Conservation (phyloP, 2,888 invertebrate genomes). For the Dryadula phaetusa region DNA sequence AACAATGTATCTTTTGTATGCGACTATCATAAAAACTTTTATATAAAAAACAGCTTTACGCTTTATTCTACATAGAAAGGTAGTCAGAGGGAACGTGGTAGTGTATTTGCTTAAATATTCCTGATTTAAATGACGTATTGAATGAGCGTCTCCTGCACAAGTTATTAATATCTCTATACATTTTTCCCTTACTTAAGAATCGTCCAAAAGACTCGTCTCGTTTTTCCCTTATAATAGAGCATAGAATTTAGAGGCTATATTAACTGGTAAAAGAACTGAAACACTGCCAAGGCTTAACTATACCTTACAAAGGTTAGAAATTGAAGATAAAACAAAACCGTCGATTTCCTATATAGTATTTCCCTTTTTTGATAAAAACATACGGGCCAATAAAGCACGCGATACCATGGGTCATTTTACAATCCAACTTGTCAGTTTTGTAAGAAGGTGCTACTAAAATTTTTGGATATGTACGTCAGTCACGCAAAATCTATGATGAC, state of each 20-base stretch:
- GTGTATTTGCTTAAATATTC: constrained; percentile 95
- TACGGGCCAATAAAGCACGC: constrained; percentile 96
- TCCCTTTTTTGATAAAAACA: constrained; percentile 95
- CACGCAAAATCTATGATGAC: constrained; percentile 82
- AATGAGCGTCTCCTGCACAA: constrained; percentile 97
- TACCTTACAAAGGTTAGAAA: constrained; percentile 68
- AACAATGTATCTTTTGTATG: constrained; percentile 14
- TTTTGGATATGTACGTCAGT: constrained; percentile 86
- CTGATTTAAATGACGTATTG: constrained; percentile 95
- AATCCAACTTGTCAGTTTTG: constrained; percentile 90
- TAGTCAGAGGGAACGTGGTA: no score
- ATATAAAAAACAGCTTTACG: no score
- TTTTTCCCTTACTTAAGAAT: constrained; percentile 90
- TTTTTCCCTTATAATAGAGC: constrained; percentile 77
- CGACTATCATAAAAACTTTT: constrained; percentile 9
- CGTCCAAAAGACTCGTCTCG: constrained; percentile 57
- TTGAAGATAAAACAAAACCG: constrained; percentile 85
- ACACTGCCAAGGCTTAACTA: constrained; percentile 72
- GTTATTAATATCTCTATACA: constrained; percentile 95
- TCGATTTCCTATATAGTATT: constrained; percentile 96
- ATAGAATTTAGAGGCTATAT: constrained; percentile 86
- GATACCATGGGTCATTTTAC: constrained; percentile 94
- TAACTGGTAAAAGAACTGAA: constrained; percentile 84
- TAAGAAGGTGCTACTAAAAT: constrained; percentile 88
- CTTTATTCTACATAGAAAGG: no score